phyloP scores from a whole-genome alignment of 2,888 invertebrate genomes.

The Sipunculus nudus region DNA sequence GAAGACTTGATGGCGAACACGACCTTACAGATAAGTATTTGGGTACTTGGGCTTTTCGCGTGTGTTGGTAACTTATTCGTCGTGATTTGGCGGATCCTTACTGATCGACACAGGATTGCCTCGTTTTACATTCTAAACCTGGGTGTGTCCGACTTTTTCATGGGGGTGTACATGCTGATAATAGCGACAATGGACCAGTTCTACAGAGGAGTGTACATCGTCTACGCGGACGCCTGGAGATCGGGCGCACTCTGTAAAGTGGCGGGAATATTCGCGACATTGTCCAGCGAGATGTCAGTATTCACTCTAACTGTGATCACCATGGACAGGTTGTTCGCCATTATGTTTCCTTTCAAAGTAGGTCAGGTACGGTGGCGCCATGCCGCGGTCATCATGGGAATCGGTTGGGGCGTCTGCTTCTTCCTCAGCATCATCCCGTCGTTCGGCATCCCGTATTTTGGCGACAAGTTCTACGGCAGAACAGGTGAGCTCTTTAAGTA shows the following conservation, averaged over 20 bases:
- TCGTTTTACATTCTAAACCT: slow-evolving; percentile 71
- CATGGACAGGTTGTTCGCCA: slow-evolving; percentile 64
- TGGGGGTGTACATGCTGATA: slow-evolving; percentile 73
- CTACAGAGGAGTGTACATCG: slow-evolving; percentile 68
- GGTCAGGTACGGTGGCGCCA: slow-evolving; percentile 51
- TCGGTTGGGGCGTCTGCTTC: slow-evolving; percentile 53
- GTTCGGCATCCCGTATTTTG: slow-evolving; percentile 64
- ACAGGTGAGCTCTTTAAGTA: slow-evolving; percentile 28
- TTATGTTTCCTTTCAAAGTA: slow-evolving; percentile 61
- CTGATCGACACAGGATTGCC: slow-evolving; percentile 23
- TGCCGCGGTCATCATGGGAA: slow-evolving; percentile 50
- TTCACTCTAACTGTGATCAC: slow-evolving; percentile 67
- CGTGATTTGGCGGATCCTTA: slow-evolving; percentile 69
- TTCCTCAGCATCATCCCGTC: slow-evolving; percentile 53
- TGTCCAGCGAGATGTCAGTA: slow-evolving; percentile 67
- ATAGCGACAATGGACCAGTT: slow-evolving; percentile 71
- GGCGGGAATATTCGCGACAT: slow-evolving; percentile 60
- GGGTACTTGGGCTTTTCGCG: slow-evolving; percentile 73
- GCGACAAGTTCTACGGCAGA: slow-evolving; percentile 37
- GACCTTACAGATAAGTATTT: slow-evolving; percentile 68
- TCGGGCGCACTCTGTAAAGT: slow-evolving; percentile 56
- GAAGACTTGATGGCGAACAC: slow-evolving; percentile 43
- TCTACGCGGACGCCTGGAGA: slow-evolving; percentile 57
- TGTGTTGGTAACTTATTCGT: slow-evolving; percentile 72
- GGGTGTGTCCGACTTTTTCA: slow-evolving; percentile 73